These are phyloP conservation scores for Alouatta palliata DNA, from an alignment of 2,113 vertebrate genomes.

Conservation along the genomic window DNA sequence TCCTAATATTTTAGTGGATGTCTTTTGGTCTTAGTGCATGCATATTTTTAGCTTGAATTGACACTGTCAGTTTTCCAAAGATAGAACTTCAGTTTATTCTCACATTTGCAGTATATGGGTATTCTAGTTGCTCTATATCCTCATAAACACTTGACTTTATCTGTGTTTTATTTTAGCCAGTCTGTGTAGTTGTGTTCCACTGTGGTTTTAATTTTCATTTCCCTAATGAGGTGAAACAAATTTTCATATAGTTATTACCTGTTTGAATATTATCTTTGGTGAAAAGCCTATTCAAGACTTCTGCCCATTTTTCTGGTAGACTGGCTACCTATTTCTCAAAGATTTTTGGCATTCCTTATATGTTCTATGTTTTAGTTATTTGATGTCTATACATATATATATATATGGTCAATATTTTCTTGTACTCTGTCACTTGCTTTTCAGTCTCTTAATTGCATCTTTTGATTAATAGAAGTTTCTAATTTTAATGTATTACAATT, in stretches of 20 bases:
- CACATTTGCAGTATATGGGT: neutral
- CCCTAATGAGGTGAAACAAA: neutral
- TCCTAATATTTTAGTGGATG: neutral
- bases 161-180: neutral
- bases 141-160: neutral
- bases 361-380: neutral
- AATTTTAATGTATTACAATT: neutral
- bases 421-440: neutral
- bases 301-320: neutral
- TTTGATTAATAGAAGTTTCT: neutral
- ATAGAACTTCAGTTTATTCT: neutral
- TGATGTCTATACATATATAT: neutral
- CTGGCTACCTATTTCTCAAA: neutral
- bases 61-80: neutral
- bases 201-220: conserved; percentile 20
- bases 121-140: neutral
- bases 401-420: neutral
- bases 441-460: neutral
- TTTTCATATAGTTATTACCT: neutral
- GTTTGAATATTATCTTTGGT: neutral
- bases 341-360: neutral
- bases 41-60: neutral
- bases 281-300: neutral
- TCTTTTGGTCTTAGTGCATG: neutral
- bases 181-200: neutral